A percentile compares a stretch with the other conserved stretches of the same genome.
Conservation (phyloP, 2,113 vertebrate genomes). For the Myotis yumanensis region DNA sequence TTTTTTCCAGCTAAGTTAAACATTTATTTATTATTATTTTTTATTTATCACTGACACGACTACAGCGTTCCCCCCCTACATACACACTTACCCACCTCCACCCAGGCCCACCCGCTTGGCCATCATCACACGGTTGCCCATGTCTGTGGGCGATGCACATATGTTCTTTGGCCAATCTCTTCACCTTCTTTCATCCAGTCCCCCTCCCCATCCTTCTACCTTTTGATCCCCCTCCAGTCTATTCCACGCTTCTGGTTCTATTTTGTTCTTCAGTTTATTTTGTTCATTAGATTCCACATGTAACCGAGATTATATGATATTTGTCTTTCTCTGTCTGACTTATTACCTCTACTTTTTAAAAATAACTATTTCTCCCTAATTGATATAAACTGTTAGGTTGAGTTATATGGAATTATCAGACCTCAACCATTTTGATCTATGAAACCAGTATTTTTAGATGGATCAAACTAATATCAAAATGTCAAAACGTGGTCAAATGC, state of each 20-base stretch:
- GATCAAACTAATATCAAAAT: slow-evolving; percentile 54
- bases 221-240: too few relatives aligned
- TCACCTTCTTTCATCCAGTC: not conserved
- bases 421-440: not conserved
- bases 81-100: too few relatives aligned
- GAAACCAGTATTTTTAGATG: not conserved
- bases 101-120: too few relatives aligned
- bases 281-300: too few relatives aligned
- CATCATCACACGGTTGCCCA: too few relatives aligned
- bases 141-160: too few relatives aligned
- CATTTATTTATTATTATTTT: not conserved
- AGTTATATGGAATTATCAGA: not conserved
- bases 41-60: not conserved
- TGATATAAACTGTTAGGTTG: slow-evolving; percentile 70
- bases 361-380: slow-evolving; percentile 79
- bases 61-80: not conserved
- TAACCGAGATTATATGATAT: too few relatives aligned
- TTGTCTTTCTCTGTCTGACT: not conserved
- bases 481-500: slow-evolving; percentile 72
- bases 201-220: too few relatives aligned
- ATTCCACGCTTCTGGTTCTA: too few relatives aligned
- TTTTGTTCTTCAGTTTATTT: too few relatives aligned
- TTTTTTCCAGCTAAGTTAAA: not conserved
- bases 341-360: slow-evolving; percentile 67
- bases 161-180: not conserved